Base-by-base conservation (phyloP, 2,113 vertebrate genomes). In the Ondatra zibethicus region DNA sequence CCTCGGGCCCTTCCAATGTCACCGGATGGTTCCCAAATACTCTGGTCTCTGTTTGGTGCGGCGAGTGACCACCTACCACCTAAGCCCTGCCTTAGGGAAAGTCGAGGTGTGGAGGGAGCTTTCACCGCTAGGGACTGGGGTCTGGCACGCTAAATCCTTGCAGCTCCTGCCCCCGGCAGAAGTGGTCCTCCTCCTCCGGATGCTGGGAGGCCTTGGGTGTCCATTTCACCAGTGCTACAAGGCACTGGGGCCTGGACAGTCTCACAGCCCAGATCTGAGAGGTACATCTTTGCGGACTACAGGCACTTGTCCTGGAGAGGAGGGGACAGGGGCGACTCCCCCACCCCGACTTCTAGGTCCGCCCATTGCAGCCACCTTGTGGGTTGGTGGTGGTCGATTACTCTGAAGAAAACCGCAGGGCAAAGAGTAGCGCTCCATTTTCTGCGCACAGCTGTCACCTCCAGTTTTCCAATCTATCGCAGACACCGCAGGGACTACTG, bases 161-260 rank as follows among this genome's bases (percentile, higher is more conserved):
- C 61, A 13, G 11, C 80, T 10, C 12, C 13, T 2, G n/a, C 33
- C 27, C 27, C 31, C n/a, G 42, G 19, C n/a, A 5, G 63, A 78
- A 89, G 10, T 33, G 0, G 50, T 4, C 39, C 78, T 72, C 76
- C 6, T 0, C 36, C 76, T 31, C 11, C 65, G 63, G 63, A 13
- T 12, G 29, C 14, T 4, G 19, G 75, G 63, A 29, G 45, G 16
- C 23, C 29, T 63, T 3, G 2, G 33, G 65, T 12, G 39, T 76
- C 6, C 5, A 39, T 58, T 16, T 47, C 4, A 3, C 7, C 33
- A 4, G 6, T 33, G 29, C n/a, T 0, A 12, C 63, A 0, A 0
- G 23, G 27, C 50, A 84, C 68, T 29, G 19, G 42, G 14, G 33
- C 42, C 66, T n/a, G 45, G 39, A 52, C 55, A 9, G 16, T 31